Percentiles rank a stretch among this genome's conserved stretches.
Evolutionary conservation across 2,797 vertebrate species (phyloP).

Genomic region (Pteronotus mesoamericanus): DNA sequence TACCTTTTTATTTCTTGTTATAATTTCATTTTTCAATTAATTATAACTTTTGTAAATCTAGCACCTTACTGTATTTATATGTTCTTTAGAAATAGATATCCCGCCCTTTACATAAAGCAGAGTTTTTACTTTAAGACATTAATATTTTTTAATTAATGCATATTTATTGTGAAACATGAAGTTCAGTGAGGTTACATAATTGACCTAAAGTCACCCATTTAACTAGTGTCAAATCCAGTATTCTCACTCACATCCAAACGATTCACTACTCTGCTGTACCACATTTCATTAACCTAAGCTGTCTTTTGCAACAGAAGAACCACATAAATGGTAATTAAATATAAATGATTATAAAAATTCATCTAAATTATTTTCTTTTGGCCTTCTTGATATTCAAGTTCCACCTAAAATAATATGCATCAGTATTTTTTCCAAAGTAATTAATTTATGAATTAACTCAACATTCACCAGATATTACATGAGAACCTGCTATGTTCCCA

Average conservation of each 20-base stretch:
- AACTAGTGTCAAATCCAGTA: neutral
- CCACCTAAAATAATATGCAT: neutral
- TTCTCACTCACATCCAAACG: neutral
- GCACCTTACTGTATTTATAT: neutral
- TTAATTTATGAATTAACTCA: neutral
- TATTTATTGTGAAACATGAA: neutral
- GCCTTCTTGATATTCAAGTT: neutral
- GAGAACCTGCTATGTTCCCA: neutral
- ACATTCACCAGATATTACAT: neutral
- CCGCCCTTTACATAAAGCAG: neutral
- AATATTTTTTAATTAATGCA: neutral
- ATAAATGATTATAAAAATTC: neutral
- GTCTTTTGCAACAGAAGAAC: neutral
- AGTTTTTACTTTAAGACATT: neutral
- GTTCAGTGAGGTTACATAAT: neutral
- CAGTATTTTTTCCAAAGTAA: neutral
- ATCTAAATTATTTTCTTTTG: neutral
- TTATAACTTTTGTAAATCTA: neutral
- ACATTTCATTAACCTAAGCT: constrained; percentile 5
- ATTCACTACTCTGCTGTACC: neutral
- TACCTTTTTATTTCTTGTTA: neutral
- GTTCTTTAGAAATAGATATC: neutral
- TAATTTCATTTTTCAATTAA: constrained; percentile 3
- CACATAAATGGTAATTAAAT: neutral
- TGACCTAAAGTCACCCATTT: neutral